phyloP scores from a whole-genome alignment of 2,888 invertebrate genomes.

The Sialis lutaria region DNA sequence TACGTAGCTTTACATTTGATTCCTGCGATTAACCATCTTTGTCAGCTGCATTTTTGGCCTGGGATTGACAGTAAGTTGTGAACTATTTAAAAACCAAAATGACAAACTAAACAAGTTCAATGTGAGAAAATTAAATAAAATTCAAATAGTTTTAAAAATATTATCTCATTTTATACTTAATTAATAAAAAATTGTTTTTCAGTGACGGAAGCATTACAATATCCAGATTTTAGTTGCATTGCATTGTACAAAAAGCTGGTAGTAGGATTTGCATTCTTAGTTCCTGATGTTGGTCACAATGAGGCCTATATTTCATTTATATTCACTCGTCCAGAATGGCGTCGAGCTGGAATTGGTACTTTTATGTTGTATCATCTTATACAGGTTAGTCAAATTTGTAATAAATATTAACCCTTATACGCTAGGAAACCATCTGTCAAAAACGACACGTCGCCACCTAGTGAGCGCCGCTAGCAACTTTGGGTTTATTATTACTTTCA shows the following conservation, averaged over 20 bases:
- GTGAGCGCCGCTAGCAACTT: no score
- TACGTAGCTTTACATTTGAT: conserved; percentile 80
- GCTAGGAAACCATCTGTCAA: no score
- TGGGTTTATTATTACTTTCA: no score
- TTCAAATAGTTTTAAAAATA: neutral
- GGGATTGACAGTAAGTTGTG: conserved; percentile 67
- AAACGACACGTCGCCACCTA: no score
- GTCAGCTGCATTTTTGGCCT: conserved; percentile 79
- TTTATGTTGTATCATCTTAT: conserved; percentile 88
- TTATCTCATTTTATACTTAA: conserved; percentile 2
- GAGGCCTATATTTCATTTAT: conserved; percentile 86
- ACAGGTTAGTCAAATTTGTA: conserved; percentile 33
- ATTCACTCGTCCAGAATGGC: conserved; percentile 77
- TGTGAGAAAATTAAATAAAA: neutral
- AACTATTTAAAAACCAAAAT: neutral
- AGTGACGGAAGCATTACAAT: conserved; percentile 79
- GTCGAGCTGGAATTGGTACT: conserved; percentile 60
- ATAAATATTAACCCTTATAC: no score
- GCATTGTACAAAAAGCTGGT: conserved; percentile 67
- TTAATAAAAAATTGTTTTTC: conserved; percentile 15
- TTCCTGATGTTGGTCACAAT: conserved; percentile 63
- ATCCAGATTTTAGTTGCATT: conserved; percentile 86
- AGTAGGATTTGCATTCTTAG: conserved; percentile 79
- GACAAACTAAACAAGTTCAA: neutral
- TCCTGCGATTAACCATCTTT: conserved; percentile 68